Conservation (phyloP, 2,888 invertebrate genomes). For the Miltochrista miniata region DNA sequence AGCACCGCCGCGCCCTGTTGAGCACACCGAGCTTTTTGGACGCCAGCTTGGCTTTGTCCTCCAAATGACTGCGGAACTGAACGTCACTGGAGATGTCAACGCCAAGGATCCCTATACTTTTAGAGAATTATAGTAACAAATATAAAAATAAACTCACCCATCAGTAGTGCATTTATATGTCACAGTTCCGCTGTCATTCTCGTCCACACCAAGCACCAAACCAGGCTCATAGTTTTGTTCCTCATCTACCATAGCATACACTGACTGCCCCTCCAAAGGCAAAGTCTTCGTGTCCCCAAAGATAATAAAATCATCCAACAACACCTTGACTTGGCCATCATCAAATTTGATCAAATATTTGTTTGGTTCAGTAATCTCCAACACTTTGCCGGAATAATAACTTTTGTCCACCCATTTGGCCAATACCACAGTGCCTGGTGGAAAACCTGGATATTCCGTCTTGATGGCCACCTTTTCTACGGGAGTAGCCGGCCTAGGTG, state of each 20-base stretch:
- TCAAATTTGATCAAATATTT: slow-evolving; percentile 86
- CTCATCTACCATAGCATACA: slow-evolving; percentile 81
- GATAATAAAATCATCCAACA: slow-evolving; percentile 85
- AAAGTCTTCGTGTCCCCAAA: slow-evolving; percentile 79
- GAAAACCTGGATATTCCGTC: slow-evolving; percentile 64
- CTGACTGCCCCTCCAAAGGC: slow-evolving; percentile 79
- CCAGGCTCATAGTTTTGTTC: slow-evolving; percentile 82
- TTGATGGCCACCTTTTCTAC: slow-evolving; percentile 65
- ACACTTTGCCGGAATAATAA: slow-evolving; percentile 86
- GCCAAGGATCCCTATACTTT: too few species aligned
- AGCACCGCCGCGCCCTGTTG: too few species aligned
- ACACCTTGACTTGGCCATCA: slow-evolving; percentile 83
- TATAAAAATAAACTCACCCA: slow-evolving; percentile 58
- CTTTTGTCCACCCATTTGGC: slow-evolving; percentile 88
- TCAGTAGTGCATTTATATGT: slow-evolving; percentile 78
- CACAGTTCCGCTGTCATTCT: slow-evolving; percentile 70
- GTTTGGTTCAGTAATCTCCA: slow-evolving; percentile 80
- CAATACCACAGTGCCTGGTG: slow-evolving; percentile 80
- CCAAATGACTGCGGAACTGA: too few species aligned
- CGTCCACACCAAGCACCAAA: slow-evolving; percentile 72
- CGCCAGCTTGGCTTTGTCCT: too few species aligned
- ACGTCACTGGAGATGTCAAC: too few species aligned
- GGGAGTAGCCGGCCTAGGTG: slow-evolving; percentile 73
- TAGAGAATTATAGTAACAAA: neutral
- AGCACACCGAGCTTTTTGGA: too few species aligned